Conservation (phyloP, 2,113 vertebrate species). For the Bungarus multicinctus region DNA sequence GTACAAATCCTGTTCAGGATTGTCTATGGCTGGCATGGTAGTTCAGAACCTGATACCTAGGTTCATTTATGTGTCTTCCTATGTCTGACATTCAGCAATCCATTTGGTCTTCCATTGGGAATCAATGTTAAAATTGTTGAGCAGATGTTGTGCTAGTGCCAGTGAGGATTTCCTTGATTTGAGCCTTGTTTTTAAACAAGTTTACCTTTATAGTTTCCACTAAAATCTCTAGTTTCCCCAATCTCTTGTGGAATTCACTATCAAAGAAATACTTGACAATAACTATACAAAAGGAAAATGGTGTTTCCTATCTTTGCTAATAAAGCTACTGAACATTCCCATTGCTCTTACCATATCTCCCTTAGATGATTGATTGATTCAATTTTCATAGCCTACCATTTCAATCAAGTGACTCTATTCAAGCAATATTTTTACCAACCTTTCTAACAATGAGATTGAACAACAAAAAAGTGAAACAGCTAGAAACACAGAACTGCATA, state of each 20-base stretch:
- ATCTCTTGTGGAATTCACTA: background rate
- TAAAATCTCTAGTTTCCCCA: background rate
- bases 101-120: background rate
- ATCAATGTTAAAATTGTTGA: background rate
- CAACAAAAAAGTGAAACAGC: background rate
- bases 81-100: background rate
- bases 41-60: background rate
- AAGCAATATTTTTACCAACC: background rate
- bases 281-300: background rate
- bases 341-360: background rate
- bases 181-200: background rate
- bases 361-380: background rate
- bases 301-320: background rate
- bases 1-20: background rate
- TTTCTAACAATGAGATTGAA: no score
- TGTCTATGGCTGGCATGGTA: background rate
- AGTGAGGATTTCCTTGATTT: background rate
- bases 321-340: background rate
- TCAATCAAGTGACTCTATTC: background rate
- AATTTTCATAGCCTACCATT: background rate
- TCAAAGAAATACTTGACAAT: background rate
- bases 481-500: background rate
- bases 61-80: background rate
- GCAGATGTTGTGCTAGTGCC: background rate
- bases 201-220: background rate